phyloP scores from a whole-genome alignment of 2,113 vertebrate species.

The Nestor notabilis region DNA sequence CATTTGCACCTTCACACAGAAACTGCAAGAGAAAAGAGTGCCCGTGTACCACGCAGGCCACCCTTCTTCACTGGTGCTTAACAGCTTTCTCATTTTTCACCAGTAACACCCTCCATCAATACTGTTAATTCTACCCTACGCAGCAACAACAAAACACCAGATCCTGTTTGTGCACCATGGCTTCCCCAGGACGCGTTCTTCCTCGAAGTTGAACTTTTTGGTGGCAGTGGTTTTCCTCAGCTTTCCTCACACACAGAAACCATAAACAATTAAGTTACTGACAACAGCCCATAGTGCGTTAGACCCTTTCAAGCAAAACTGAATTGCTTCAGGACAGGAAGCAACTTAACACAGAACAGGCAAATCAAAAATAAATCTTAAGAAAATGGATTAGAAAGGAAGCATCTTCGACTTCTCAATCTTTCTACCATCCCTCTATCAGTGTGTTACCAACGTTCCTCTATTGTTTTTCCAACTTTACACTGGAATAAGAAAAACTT shows the following conservation, averaged over 20 bases:
- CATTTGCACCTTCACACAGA: background rate
- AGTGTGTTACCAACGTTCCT: background rate
- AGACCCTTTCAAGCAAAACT: background rate
- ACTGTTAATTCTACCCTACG: background rate
- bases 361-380: background rate
- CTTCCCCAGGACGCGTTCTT: background rate
- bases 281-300: background rate
- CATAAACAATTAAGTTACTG: background rate
- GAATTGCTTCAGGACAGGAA: background rate
- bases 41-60: fast-evolving
- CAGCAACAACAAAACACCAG: background rate
- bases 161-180: fast-evolving
- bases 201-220: background rate
- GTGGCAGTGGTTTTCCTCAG: background rate
- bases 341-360: background rate
- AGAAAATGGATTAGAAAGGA: background rate
- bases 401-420: background rate
- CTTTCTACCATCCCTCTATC: background rate
- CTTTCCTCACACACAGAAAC: background rate
- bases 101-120: background rate
- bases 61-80: background rate
- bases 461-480: background rate
- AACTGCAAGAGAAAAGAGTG: background rate
- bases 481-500: background rate
- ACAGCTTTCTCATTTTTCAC: background rate